These are phyloP conservation scores for Machimus atricapillus DNA, from an alignment of 2,888 invertebrate genomes.

Conservation along the genomic window DNA sequence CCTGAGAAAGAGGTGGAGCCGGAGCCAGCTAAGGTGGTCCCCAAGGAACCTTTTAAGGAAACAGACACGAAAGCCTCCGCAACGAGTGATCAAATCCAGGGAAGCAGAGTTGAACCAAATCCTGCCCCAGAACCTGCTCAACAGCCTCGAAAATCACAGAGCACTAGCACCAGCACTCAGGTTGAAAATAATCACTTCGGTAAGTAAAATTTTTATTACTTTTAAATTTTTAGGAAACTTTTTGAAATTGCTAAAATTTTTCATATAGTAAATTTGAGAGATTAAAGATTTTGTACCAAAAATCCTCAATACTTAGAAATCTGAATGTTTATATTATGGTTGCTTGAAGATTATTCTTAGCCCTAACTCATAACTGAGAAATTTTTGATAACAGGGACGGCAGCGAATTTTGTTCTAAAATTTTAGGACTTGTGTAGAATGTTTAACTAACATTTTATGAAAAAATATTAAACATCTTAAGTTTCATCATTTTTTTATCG, in stretches of 20 bases:
- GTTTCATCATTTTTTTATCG: no score
- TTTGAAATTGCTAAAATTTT: not conserved
- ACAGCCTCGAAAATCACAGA: conserved; percentile 72
- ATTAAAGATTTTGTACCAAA: no score
- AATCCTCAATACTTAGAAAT: no score
- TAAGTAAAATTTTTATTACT: conserved; percentile 60
- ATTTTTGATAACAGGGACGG: no score
- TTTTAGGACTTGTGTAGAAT: no score
- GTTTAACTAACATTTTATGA: no score
- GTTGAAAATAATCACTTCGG: conserved; percentile 86
- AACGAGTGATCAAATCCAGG: not conserved
- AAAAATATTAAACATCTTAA: no score
- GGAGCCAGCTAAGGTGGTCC: not conserved
- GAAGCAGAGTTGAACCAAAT: conserved; percentile 40
- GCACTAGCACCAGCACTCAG: conserved; percentile 82
- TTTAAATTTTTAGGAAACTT: not conserved
- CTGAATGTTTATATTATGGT: no score
- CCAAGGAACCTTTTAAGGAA: not conserved
- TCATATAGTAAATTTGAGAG: not conserved
- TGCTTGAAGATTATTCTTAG: no score
- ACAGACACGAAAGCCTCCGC: not conserved
- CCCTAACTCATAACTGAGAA: no score
- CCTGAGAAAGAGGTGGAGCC: conserved; percentile 46
- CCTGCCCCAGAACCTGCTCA: conserved; percentile 39
- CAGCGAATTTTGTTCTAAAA: no score